Conservation (phyloP, 2,888 invertebrate genomes). For the Troilus luridus region DNA sequence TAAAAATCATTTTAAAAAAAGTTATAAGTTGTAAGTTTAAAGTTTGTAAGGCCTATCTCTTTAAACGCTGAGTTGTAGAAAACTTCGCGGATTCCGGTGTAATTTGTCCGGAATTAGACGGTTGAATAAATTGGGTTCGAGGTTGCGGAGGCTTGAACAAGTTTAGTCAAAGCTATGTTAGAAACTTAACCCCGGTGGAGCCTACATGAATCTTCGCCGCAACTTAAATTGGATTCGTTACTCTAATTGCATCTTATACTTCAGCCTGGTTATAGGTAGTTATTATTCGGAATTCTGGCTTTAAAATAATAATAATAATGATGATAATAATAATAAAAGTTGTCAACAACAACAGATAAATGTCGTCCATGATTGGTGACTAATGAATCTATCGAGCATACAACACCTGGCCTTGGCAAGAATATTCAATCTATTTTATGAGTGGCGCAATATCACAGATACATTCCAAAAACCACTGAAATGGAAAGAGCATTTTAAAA, state of each 20-base stretch:
- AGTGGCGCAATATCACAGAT: no score
- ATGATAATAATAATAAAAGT: no score
- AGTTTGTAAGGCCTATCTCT: neutral
- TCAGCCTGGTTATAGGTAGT: neutral
- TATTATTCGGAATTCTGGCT: neutral
- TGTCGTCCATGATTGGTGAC: no score
- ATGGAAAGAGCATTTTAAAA: no score
- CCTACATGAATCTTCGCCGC: neutral
- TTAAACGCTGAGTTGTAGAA: neutral
- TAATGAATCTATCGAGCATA: no score
- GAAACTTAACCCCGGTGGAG: neutral
- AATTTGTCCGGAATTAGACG: slow-evolving; percentile 16
- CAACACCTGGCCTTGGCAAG: no score
- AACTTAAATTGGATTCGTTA: slow-evolving; percentile 26
- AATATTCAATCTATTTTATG: no score
- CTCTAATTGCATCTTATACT: neutral
- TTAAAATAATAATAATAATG: no score
- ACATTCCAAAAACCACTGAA: no score
- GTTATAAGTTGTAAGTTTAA: no score
- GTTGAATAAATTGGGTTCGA: neutral
- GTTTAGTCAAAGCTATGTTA: slow-evolving; percentile 20
- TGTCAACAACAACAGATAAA: no score
- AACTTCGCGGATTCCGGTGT: neutral
- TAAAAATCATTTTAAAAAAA: no score
- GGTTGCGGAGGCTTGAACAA: neutral